These are phyloP conservation scores for Glaucomys volans DNA, from an alignment of 2,113 vertebrate genomes.

Conservation along the genomic window DNA sequence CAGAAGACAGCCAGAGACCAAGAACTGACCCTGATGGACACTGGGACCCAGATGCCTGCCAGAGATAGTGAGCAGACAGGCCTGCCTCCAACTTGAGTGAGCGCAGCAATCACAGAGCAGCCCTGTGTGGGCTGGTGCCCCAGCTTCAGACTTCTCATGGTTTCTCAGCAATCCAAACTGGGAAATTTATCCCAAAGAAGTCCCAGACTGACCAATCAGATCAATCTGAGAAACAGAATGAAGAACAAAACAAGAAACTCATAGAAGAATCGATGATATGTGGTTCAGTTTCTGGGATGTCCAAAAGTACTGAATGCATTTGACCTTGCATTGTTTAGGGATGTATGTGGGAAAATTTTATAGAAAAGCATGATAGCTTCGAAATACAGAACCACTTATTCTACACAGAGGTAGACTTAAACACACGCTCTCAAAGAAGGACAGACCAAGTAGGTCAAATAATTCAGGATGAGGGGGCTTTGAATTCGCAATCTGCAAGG, in stretches of 20 bases:
- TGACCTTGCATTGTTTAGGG: neutral
- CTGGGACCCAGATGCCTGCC: neutral
- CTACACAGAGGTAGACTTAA: neutral
- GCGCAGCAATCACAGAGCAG: neutral
- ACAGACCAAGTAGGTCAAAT: neutral
- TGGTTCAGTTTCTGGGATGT: neutral
- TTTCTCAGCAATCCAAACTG: neutral
- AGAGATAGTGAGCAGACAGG: too few relatives aligned
- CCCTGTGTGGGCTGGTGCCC: accelerated
- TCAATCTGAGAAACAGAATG: neutral
- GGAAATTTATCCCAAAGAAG: neutral
- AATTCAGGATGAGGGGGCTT: neutral
- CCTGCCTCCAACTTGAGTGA: neutral
- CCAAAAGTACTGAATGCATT: neutral
- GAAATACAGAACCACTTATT: neutral
- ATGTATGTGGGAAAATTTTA: neutral
- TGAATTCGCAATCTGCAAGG: neutral
- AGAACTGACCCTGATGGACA: neutral
- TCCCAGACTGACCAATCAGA: neutral
- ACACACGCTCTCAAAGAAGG: neutral
- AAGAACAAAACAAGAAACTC: neutral
- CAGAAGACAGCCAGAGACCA: neutral
- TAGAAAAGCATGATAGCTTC: neutral
- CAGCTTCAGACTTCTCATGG: neutral
- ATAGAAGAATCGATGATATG: accelerated